phyloP scores from a whole-genome alignment of 2,888 invertebrate species.

The Automeris io region DNA sequence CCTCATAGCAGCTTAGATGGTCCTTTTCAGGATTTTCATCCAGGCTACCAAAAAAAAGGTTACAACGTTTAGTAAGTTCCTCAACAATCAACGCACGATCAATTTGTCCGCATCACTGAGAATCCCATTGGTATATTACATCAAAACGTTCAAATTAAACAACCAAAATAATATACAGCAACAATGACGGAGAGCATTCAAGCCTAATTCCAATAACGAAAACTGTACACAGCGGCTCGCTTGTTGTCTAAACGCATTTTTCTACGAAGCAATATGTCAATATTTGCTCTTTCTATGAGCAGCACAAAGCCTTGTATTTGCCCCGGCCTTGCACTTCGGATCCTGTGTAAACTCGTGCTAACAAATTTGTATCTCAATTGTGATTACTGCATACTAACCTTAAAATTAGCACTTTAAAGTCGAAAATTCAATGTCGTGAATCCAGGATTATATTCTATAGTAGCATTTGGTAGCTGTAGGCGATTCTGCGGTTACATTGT shows the following conservation, averaged over 20 bases:
- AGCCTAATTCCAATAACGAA: constrained; percentile 69
- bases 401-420: constrained; percentile 26
- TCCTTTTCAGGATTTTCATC: too few relatives aligned
- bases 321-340: constrained; percentile 69
- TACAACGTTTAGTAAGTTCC: constrained; percentile 39
- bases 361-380: constrained; percentile 42
- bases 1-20: too few relatives aligned
- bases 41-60: too few relatives aligned
- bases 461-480: constrained; percentile 70
- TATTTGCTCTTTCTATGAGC: constrained; percentile 69
- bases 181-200: constrained; percentile 45
- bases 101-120: constrained; percentile 33
- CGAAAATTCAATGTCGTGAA: constrained; percentile 18
- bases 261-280: constrained; percentile 67
- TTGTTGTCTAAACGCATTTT: constrained; percentile 71
- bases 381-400: constrained; percentile 25
- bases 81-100: constrained; percentile 54
- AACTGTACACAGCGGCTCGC: constrained; percentile 62
- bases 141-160: constrained; percentile 31
- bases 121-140: constrained; percentile 25
- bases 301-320: constrained; percentile 72
- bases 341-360: constrained; percentile 70
- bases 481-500: constrained; percentile 61
- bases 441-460: constrained; percentile 52
- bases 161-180: constrained; percentile 15